Evolutionary conservation across 2,888 invertebrate species (phyloP), one percentile per base, ranked within the genome.

Genomic region (Aleiodes testaceus): DNA sequence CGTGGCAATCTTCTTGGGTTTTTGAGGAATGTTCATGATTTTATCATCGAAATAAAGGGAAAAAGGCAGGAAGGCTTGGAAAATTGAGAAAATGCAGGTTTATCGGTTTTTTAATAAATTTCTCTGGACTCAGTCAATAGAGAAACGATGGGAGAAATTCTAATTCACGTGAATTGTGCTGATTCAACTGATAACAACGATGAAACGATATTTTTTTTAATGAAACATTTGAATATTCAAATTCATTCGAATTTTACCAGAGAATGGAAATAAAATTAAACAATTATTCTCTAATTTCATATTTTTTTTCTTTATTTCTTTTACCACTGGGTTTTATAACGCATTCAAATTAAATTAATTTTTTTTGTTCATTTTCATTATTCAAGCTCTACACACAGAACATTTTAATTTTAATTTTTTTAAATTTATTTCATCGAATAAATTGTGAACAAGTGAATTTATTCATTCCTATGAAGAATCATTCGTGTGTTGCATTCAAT

Each of bases 361-460:
- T 20, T 45, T 22, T 14, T 30, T 59, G 18, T 12, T 67, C 55
- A 14, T 66, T 52, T 44, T 18, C n/a, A 22, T 64, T 52, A 52
- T 45, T 61, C 47, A 69, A 72, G 68, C 70, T 72, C 70, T 74
- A 74, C 69, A 71, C 72, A 74, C 67, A 76, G 50, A 72, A 74
- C 50, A 64, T 47, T 73, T 65, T 42, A 36, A 26, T 61, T 12
- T 45, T 44, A 16, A 36, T 44, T 26, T 50, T 61, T 50, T 22
- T 6, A 44, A 42, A 18, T 50, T 66, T 49, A 20, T 50, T 22
- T 66, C 50, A 9, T 22, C 20, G 65, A 66, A 66, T 52, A 63
- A 49, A 67, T 22, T 30, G 44, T 71, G 53, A 67, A 71, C 52
- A 11, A 30, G 61, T 71, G 59, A 66, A 26, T 14, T 49, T 36